Conservation (phyloP, 2,888 invertebrate genomes). For the Anticlea derivata region DNA sequence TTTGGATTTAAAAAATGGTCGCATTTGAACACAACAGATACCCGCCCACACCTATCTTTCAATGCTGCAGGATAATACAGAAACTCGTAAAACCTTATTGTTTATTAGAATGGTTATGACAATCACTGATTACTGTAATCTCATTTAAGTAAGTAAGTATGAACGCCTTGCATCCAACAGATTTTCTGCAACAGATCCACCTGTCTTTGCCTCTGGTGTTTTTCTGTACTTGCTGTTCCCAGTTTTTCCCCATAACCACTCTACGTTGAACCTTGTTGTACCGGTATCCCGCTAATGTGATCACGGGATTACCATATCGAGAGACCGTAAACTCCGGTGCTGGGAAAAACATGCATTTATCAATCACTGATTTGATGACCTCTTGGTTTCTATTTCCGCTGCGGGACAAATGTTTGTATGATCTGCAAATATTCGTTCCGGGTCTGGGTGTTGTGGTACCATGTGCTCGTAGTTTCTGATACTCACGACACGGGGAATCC, state of each 20-base stretch:
- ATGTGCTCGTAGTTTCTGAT: no score
- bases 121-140: constrained; percentile 2
- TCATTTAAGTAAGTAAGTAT: constrained; percentile 1
- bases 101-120: constrained; percentile 4
- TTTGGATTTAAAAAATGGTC: no score
- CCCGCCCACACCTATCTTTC: no score
- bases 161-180: constrained; percentile 3
- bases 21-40: no score
- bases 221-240: not conserved
- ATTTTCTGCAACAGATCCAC: constrained; percentile 10
- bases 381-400: no score
- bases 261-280: constrained; percentile 32
- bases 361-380: not conserved
- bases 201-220: not conserved
- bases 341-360: not conserved
- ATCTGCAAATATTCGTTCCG: no score
- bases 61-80: no score
- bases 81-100: not conserved
- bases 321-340: constrained; percentile 36
- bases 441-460: no score
- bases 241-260: not conserved
- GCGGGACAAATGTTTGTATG: no score
- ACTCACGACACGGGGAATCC: no score
- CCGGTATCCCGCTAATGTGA: constrained; percentile 40
- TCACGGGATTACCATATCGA: constrained; percentile 54